Conservation (phyloP, 2,797 vertebrate species). For the Leuciscus waleckii region DNA sequence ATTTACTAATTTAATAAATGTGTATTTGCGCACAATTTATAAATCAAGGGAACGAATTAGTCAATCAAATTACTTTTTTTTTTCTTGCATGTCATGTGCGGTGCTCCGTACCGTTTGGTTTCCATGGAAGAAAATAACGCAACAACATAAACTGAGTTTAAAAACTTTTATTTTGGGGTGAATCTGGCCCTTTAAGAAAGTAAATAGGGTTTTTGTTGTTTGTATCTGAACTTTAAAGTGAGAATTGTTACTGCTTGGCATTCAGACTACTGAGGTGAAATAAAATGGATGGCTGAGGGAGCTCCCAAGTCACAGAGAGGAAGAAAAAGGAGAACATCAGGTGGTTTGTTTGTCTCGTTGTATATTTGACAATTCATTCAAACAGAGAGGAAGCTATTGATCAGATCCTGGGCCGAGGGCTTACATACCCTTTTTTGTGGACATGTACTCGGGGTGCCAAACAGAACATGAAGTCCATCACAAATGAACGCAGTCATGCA, state of each 20-base stretch:
- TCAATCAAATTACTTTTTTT: no score
- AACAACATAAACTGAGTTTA: neutral
- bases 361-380: neutral
- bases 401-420: neutral
- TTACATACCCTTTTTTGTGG: no score
- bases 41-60: no score
- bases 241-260: neutral
- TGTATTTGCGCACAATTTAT: no score
- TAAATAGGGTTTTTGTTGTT: neutral
- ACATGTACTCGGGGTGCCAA: neutral
- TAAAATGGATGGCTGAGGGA: neutral
- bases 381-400: conserved; percentile 1
- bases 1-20: no score
- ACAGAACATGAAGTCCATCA: neutral
- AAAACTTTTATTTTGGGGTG: neutral
- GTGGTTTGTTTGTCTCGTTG: conserved; percentile 19
- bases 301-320: neutral
- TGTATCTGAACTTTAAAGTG: neutral
- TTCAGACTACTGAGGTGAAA: conserved; percentile 26
- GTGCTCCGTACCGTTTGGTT: no score
- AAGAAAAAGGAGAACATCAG: conserved; percentile 6
- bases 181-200: neutral
- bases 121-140: no score
- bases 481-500: neutral
- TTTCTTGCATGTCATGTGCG: no score